A percentile compares a stretch with the other conserved stretches of the same genome.
phyloP scores from a whole-genome alignment of 1,140 invertebrate genomes.

The Lepidurus arcticus region DNA sequence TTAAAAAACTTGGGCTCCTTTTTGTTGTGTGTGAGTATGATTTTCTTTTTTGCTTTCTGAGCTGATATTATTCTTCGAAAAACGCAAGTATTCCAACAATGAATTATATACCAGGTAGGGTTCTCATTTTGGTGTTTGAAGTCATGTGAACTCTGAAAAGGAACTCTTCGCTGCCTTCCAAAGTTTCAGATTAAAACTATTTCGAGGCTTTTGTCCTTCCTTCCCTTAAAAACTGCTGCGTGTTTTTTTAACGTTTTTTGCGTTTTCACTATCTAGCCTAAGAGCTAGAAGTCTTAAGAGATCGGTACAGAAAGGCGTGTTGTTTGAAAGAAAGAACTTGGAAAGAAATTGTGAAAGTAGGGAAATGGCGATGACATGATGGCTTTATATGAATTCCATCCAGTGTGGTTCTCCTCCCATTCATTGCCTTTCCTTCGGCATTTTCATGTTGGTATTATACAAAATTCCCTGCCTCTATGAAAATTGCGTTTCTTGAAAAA shows the following conservation, averaged over 20 bases:
- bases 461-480: not conserved
- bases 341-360: not conserved
- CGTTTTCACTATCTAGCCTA: constrained; percentile 1
- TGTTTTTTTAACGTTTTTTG: not conserved
- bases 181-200: not conserved
- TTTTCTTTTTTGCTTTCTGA: constrained; percentile 45
- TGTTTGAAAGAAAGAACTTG: not conserved
- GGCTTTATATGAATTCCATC: constrained; percentile 15
- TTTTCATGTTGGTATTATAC: constrained; percentile 15
- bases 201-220: not conserved
- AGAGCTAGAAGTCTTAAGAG: not conserved
- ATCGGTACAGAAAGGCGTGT: not conserved
- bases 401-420: constrained; percentile 1
- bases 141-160: not conserved
- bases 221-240: too few species aligned
- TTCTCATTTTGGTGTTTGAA: too few species aligned
- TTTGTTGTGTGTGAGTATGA: constrained; percentile 38
- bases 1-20: constrained; percentile 27
- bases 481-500: not conserved
- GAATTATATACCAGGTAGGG: too few species aligned
- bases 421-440: not conserved
- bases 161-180: not conserved
- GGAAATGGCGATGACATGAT: not conserved
- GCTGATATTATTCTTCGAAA: constrained; percentile 40
- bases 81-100: constrained; percentile 37